Percentiles rank a stretch among this genome's conserved stretches.
These are phyloP conservation scores for Collichthys lucidus DNA, from an alignment of 2,113 vertebrate species.

Conservation along the genomic window DNA sequence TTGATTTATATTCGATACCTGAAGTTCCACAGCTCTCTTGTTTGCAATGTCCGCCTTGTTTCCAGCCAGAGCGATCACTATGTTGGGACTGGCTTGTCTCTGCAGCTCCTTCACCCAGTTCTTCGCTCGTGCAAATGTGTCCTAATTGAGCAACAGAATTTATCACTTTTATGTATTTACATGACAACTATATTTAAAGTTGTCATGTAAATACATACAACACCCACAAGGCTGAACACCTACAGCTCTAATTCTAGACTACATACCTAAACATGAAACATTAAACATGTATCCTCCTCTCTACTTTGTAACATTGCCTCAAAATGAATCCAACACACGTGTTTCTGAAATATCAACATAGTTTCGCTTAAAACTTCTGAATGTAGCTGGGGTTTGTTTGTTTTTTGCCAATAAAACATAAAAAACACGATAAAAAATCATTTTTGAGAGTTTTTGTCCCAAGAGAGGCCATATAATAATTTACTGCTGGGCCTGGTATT, in stretches of 20 bases:
- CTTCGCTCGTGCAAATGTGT: conserved; percentile 94
- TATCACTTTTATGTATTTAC: neutral
- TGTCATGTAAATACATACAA: too few species aligned
- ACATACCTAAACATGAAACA: too few species aligned
- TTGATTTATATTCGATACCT: conserved; percentile 79
- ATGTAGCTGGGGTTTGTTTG: too few species aligned
- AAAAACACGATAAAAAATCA: too few species aligned
- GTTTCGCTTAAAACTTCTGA: neutral
- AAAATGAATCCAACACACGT: too few species aligned
- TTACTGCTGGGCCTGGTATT: too few species aligned
- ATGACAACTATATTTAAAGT: conserved; percentile 15
- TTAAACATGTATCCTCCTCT: too few species aligned
- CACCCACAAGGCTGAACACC: conserved; percentile 1
- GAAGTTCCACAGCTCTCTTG: conserved; percentile 94
- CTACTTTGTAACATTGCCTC: neutral
- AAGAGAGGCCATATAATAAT: too few species aligned
- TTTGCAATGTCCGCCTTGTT: conserved; percentile 96
- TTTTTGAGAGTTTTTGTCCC: too few species aligned
- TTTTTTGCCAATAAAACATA: too few species aligned
- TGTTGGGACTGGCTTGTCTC: conserved; percentile 95
- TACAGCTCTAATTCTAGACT: conserved; percentile 6
- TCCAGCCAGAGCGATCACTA: conserved; percentile 95
- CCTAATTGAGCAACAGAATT: conserved; percentile 79
- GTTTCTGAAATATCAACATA: neutral
- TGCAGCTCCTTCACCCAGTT: conserved; percentile 99